Percentiles rank a stretch among this genome's conserved stretches.
phyloP scores from a whole-genome alignment of 2,888 invertebrate genomes.

The Polietes domitor region DNA sequence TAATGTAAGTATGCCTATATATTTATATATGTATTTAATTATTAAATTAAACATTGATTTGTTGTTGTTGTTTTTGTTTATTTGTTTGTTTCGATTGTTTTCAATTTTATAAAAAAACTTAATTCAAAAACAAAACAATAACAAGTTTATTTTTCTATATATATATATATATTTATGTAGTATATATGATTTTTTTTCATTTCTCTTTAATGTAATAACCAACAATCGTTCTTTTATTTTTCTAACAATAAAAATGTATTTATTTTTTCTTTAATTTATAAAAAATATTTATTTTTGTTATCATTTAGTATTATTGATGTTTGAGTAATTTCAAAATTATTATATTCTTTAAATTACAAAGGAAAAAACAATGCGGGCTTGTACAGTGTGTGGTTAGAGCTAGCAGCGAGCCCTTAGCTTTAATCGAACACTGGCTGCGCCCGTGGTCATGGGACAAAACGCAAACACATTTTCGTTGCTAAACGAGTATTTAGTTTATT shows the following conservation, averaged over 20 bases:
- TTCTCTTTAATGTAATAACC: conserved; percentile 21
- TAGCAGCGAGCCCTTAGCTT: no score
- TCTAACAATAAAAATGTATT: conserved; percentile 48
- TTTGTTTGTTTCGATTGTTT: background rate
- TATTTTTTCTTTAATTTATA: conserved; percentile 24
- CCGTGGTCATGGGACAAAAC: background rate
- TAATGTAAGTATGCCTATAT: conserved; percentile 3
- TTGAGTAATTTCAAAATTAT: background rate
- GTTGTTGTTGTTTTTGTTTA: background rate
- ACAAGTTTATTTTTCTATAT: conserved; percentile 32
- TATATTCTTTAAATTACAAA: background rate
- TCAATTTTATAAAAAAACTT: conserved; percentile 21
- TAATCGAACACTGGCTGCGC: no score
- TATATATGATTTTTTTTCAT: background rate
- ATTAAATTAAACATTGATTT: conserved; percentile 32
- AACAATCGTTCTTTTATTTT: conserved; percentile 39
- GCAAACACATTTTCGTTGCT: conserved; percentile 51
- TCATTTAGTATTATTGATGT: background rate
- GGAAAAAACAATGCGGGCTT: no score
- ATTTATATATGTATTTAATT: background rate
- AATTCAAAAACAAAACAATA: conserved; percentile 8
- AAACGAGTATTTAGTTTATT: conserved; percentile 48
- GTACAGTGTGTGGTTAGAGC: no score
- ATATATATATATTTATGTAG: background rate
- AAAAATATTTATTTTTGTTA: background rate